phyloP scores from a whole-genome alignment of 2,113 vertebrate species.

The Esox niger region DNA sequence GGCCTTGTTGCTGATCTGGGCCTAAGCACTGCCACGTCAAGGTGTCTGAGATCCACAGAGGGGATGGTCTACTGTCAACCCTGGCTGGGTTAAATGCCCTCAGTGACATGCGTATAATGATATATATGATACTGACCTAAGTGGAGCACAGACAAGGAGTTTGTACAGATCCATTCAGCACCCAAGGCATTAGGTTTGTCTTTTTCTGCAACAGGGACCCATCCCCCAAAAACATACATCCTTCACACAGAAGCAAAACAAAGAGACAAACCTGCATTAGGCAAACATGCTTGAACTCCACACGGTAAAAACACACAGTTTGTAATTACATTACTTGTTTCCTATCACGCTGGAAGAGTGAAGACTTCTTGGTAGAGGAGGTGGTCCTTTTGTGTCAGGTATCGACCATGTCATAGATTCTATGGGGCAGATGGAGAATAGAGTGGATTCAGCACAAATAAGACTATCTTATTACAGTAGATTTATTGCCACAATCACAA shows the following conservation, averaged over 20 bases:
- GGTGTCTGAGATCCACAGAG: constrained; percentile 73
- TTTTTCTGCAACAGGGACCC: constrained; percentile 83
- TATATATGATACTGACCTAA: constrained; percentile 77
- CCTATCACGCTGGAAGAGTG: constrained; percentile 92
- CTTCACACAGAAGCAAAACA: constrained; percentile 62
- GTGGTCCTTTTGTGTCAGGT: constrained; percentile 82
- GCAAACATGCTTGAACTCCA: not conserved
- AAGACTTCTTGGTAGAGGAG: constrained; percentile 90
- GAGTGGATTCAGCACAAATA: not conserved
- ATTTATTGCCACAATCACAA: not conserved
- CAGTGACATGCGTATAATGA: not conserved
- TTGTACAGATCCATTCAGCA: constrained; percentile 90
- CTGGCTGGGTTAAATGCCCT: not conserved
- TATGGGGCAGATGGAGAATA: constrained; percentile 48
- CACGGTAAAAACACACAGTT: not conserved
- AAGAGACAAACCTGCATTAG: not conserved
- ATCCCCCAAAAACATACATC: constrained; percentile 97
- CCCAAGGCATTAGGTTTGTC: constrained; percentile 70
- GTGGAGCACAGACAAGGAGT: constrained; percentile 85
- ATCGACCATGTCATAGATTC: constrained; percentile 93
- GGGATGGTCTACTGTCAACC: too few species aligned
- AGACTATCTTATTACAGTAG: not conserved
- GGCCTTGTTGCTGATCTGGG: constrained; percentile 77
- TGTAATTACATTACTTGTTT: constrained; percentile 82
- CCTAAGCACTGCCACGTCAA: constrained; percentile 82